Base-by-base conservation (phyloP, 2,113 vertebrate genomes). In the Chaenocephalus aceratus region DNA sequence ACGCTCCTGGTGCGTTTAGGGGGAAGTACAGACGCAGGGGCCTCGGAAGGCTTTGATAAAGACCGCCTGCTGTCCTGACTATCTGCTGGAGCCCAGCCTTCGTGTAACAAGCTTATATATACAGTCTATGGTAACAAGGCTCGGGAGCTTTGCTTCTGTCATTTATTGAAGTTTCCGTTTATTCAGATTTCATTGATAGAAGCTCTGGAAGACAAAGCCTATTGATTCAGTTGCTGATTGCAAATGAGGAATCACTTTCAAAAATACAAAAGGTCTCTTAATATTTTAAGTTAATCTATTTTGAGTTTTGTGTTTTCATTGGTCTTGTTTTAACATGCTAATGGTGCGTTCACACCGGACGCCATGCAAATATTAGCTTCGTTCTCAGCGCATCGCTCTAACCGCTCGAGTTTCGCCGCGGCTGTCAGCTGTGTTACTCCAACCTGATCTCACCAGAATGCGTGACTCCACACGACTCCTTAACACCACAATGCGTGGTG, bases 91-190 rank as follows among this genome's bases (percentile, higher is more conserved):
- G 2, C 6, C n/a, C 14, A 63, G 54, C 8, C 1, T 60, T 36
- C 58, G 45, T 34, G n/a, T n/a, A n/a, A n/a, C n/a, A n/a, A n/a
- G n/a, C n/a, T n/a, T n/a, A n/a, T n/a, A n/a, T n/a, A n/a, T n/a
- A n/a, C n/a, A n/a, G n/a, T n/a, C n/a, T n/a, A n/a, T n/a, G n/a
- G n/a, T 59, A 65, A 75, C 44, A 76, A 75, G 75, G 18, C 57
- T 34, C 16, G 3, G 36, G 34, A 45, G 54, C 41, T 74, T 85
- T 45, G 14, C 67, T 79, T 53, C 34, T 41, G 36, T 66, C 69
- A 61, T 26, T 23, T n/a, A 15, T 30, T 10, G 11, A 36, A 60
- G 9, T 10, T 61, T 58, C 34, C 45, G 71, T 58, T 65, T 21
- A 79, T 34, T 54, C 5, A 59, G 21, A 26, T 52, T 78, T 59